These are phyloP conservation scores for Thripadectes ignobilis DNA, from an alignment of 2,797 vertebrate genomes.

Conservation along the genomic window DNA sequence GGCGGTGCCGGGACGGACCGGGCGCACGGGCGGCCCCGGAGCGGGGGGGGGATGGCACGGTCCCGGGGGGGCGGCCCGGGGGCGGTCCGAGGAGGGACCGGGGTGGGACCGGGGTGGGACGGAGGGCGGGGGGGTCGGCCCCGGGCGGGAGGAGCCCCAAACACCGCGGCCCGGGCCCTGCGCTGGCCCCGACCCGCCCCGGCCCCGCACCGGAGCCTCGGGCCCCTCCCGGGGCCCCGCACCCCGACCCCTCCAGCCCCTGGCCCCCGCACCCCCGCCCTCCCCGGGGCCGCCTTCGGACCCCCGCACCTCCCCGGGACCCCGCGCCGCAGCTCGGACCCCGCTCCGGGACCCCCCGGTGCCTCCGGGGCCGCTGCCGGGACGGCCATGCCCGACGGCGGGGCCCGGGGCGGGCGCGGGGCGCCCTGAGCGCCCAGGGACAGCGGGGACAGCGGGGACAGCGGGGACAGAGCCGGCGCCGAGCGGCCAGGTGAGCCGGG, in stretches of 20 bases:
- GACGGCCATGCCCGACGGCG: neutral
- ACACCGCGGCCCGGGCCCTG: neutral
- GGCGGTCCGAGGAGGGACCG: neutral
- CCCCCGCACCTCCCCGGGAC: neutral
- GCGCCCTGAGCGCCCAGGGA: neutral
- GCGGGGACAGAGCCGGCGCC: neutral
- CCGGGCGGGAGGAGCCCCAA: neutral
- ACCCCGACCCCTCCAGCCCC: too few species aligned
- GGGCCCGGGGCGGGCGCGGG: neutral
- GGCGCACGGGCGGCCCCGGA: neutral
- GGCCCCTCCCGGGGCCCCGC: too few species aligned
- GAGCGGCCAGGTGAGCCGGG: neutral
- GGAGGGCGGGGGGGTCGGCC: neutral
- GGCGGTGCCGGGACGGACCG: too few species aligned
- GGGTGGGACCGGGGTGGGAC: too few species aligned
- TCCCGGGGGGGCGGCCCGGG: too few species aligned
- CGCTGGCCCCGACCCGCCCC: neutral
- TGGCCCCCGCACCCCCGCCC: neutral
- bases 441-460: neutral
- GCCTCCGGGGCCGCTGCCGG: neutral
- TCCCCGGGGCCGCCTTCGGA: neutral
- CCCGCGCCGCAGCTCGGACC: neutral
- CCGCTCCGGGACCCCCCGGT: neutral
- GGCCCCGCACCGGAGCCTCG: too few species aligned
- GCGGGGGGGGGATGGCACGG: too few species aligned